A percentile compares a stretch with the other conserved stretches of the same genome.
Conservation (phyloP, 2,888 invertebrate genomes). For the Schrankia costaestrigalis region DNA sequence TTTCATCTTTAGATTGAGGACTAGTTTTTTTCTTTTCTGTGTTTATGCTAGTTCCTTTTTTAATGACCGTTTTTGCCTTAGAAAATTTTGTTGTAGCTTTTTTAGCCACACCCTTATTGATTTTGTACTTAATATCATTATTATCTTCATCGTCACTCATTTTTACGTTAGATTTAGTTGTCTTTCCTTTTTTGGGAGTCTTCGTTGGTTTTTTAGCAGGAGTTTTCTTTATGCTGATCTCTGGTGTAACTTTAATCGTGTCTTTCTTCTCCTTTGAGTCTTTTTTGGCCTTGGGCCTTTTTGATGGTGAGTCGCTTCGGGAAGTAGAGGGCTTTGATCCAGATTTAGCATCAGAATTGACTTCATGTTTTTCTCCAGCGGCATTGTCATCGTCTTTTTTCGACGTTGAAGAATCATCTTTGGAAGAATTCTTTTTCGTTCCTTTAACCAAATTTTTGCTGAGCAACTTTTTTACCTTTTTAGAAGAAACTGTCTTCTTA, state of each 20-base stretch:
- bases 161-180: slow-evolving; percentile 36
- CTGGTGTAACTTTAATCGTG: slow-evolving; percentile 44
- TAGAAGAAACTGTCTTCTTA: slow-evolving; percentile 55
- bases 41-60: slow-evolving; percentile 40
- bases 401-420: slow-evolving; percentile 44
- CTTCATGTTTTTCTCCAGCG: slow-evolving; percentile 45
- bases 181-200: slow-evolving; percentile 42
- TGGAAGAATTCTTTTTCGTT: slow-evolving; percentile 50
- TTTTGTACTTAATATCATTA: slow-evolving; percentile 67
- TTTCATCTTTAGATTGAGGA: slow-evolving; percentile 26
- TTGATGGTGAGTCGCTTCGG: slow-evolving; percentile 53
- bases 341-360: slow-evolving; percentile 45
- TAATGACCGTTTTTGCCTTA: slow-evolving; percentile 54
- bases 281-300: slow-evolving; percentile 59
- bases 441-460: slow-evolving; percentile 53
- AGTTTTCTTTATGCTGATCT: slow-evolving; percentile 40
- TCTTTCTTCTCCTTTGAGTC: slow-evolving; percentile 67
- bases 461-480: slow-evolving; percentile 58
- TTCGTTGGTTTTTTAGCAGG: slow-evolving; percentile 46
- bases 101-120: slow-evolving; percentile 57
- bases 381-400: slow-evolving; percentile 47
- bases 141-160: slow-evolving; percentile 39
- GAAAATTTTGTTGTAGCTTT: slow-evolving; percentile 47
- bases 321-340: slow-evolving; percentile 43
- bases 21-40: slow-evolving; percentile 50